Evolutionary conservation across 2,888 invertebrate species (phyloP), one percentile per base, ranked within the genome.

Genomic region (Crocallis elinguaria): DNA sequence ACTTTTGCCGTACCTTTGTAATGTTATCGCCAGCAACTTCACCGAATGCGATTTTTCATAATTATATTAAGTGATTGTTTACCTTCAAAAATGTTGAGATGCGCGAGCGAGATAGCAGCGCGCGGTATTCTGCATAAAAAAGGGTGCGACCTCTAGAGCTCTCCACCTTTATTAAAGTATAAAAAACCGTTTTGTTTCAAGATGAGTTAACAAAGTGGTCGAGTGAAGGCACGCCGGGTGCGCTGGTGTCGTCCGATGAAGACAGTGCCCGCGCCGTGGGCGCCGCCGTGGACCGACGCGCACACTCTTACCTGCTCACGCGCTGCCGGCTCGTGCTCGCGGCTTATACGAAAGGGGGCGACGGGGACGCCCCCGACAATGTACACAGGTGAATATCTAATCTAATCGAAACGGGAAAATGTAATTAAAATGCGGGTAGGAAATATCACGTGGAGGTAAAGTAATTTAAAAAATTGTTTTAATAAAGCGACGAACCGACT

Each of bases 151-250:
- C n/a, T n/a, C n/a, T n/a, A n/a, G n/a, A n/a, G n/a, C n/a, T 19
- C 19, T 19, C 19, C 5, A 4, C 3, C 19, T 29, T 29, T 12
- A 11, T 11, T 29, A 29, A 11, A 11, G 13, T 7, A 14, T 37
- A 13, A 25, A 7, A 3, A 11, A 3, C 6, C 21, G 13, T 12
- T 11, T 50, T 42, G 29, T 54, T 79, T 73, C 3, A 77, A 91
- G 91, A 89, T 30, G 89, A 89, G 46, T 67, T 90, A 46, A 61
- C 77, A 4, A 84, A 84, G 57, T 90, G 90, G 88, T 77, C 78
- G 0, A 64, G 49, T 13, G 64, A 75, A 19, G 75, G 83, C 11
- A 27, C 87, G 0, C 82, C 88, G 0, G 75, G 84, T 0, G 86
- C 88, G 23, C 65, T 92, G 12, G 87, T 90, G 0, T 84, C 87